Evolutionary conservation across 2,888 invertebrate species (phyloP), one percentile per base, ranked within the genome.

Genomic region (Microctonus hyperodae): DNA sequence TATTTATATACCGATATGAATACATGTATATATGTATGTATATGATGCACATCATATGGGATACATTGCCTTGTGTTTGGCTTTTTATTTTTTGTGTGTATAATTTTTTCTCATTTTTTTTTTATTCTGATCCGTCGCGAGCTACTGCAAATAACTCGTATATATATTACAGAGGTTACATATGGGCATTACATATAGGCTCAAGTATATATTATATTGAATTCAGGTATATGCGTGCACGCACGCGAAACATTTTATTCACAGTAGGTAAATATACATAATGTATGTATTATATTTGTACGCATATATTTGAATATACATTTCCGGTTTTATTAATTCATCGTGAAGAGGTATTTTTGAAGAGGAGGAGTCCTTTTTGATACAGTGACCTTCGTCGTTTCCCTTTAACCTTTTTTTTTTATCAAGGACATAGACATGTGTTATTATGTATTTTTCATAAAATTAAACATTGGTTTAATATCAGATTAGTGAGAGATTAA

Each of bases 1-100:
- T 44, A 44, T 37, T 4, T 37, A n/a, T 37, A 37, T 37, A 37
- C n/a, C n/a, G n/a, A n/a, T n/a, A n/a, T n/a, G n/a, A n/a, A n/a
- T n/a, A n/a, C n/a, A n/a, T 7, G 6, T 44, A 7, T 20, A 44
- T 44, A 16, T 20, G 2, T 7, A 22, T 50, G 33, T 50, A 60
- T 33, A 60, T 60, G 60, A 60, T 20, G 50, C 16, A 31, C 60
- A 60, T 60, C 60, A 33, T 33, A 31, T 37, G 37, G 37, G 35
- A 57, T 37, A 57, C 44, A 3, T 44, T 6, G 9, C 7, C 16
- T 44, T 6, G 16, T 44, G 7, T 5, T 44, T 44, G 7, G 16
- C 16, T 16, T 9, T 11, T 10, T 40, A 3, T 16, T 40, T 40
- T 50, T 20, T 20, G 20, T 20, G n/a, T n/a, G n/a, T 50, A 3